Conservation (phyloP, 2,888 invertebrate species). For the Thymelicus sylvestris region DNA sequence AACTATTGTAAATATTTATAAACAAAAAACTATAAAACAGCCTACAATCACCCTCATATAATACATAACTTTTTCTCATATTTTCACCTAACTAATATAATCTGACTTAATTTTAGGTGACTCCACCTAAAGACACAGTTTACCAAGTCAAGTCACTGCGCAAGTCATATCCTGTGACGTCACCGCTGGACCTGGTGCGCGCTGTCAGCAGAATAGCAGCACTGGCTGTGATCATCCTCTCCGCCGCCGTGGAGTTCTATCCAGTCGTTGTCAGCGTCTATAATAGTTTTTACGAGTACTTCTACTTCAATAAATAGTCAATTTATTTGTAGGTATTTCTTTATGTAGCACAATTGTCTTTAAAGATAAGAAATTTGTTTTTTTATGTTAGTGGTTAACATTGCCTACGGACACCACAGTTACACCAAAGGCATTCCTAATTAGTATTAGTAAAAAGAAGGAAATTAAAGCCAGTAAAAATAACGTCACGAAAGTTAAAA, state of each 20-base stretch:
- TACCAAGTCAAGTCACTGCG: conserved; percentile 60
- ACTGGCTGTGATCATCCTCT: conserved; percentile 54
- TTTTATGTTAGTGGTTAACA: too few relatives aligned
- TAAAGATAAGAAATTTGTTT: too few relatives aligned
- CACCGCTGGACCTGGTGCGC: conserved; percentile 57
- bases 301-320: conserved; percentile 45
- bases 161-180: conserved; percentile 55
- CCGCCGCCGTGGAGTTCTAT: conserved; percentile 64
- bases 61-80: too few relatives aligned
- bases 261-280: conserved; percentile 56
- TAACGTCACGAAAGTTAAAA: too few relatives aligned
- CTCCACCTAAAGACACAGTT: conserved; percentile 57
- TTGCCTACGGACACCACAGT: not conserved
- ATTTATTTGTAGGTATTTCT: too few relatives aligned
- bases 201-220: conserved; percentile 60
- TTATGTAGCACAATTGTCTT: too few relatives aligned
- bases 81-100: too few relatives aligned
- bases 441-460: too few relatives aligned
- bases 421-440: not conserved
- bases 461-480: too few relatives aligned
- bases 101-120: conserved; percentile 55
- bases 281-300: conserved; percentile 47
- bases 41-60: too few relatives aligned
- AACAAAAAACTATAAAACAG: too few relatives aligned
- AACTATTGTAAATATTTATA: too few relatives aligned